These are phyloP conservation scores for Geodia barretti DNA, from an alignment of 37 sponge, comb jelly and placozoan species.

Conservation along the genomic window DNA sequence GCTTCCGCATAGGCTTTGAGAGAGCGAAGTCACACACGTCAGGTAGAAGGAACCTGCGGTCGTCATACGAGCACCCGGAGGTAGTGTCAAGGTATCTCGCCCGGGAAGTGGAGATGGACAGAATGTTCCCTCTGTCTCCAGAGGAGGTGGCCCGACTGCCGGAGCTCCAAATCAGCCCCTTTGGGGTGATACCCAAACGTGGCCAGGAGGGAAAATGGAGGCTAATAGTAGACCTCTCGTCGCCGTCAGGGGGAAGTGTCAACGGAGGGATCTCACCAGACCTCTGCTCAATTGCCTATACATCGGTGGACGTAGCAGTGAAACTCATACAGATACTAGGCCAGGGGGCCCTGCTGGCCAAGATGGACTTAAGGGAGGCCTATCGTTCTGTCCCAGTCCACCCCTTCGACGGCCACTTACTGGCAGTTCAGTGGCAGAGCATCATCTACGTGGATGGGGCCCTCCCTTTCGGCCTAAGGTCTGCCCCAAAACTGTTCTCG, in stretches of 20 bases:
- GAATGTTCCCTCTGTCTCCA: no score
- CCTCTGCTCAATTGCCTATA: constrained; percentile 1
- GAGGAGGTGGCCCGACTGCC: not conserved
- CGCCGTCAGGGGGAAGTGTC: not conserved
- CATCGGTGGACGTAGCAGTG: not conserved
- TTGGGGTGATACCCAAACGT: constrained; percentile 11
- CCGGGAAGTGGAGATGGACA: not conserved
- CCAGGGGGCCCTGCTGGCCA: not conserved
- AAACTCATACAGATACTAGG: not conserved
- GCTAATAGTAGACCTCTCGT: constrained; percentile 4
- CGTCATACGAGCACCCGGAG: constrained; percentile 18
- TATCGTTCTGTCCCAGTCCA: not conserved
- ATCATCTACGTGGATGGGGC: not conserved
- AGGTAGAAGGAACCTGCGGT: not conserved
- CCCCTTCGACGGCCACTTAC: not conserved
- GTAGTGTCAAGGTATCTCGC: not conserved
- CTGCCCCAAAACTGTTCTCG: not conserved
- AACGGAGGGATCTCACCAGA: constrained; percentile 1
- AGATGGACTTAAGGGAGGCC: constrained; percentile 11
- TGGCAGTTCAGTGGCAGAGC: not conserved
- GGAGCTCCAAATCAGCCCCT: not conserved
- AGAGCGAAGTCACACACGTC: not conserved
- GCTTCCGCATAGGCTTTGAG: constrained; percentile 2
- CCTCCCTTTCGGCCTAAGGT: not conserved
- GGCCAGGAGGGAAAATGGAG: constrained; percentile 4